These are phyloP conservation scores for Lanius ludovicianus DNA, from an alignment of 2,113 vertebrate species.

Conservation along the genomic window DNA sequence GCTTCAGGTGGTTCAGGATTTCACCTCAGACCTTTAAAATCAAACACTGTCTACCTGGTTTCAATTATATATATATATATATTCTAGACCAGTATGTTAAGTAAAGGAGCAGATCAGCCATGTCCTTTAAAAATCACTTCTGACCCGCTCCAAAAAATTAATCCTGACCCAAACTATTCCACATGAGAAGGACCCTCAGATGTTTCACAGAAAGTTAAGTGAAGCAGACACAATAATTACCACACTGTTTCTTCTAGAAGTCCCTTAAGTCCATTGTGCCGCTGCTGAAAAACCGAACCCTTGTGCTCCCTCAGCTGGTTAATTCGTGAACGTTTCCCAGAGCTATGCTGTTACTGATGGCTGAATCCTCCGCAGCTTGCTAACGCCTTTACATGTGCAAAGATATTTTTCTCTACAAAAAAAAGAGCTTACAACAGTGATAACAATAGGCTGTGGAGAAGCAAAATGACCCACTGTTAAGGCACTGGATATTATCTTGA, in stretches of 20 bases:
- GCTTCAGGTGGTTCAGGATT: background rate
- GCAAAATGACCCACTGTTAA: background rate
- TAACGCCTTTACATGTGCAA: background rate
- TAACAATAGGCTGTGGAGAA: accelerated
- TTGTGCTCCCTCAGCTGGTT: constrained; percentile 54
- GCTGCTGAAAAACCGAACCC: background rate
- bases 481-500: background rate
- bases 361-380: background rate
- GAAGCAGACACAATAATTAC: background rate
- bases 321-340: background rate
- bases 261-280: background rate
- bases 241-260: background rate
- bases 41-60: background rate
- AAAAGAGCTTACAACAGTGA: background rate
- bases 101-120: background rate
- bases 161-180: background rate
- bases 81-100: background rate
- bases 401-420: background rate
- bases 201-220: background rate
- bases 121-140: background rate
- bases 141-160: background rate
- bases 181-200: background rate
- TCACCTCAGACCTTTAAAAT: background rate
- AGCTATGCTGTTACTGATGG: accelerated
- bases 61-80: background rate